Evolutionary conservation across 1,140 invertebrate species (phyloP).

Genomic region (Orius insidiosus): DNA sequence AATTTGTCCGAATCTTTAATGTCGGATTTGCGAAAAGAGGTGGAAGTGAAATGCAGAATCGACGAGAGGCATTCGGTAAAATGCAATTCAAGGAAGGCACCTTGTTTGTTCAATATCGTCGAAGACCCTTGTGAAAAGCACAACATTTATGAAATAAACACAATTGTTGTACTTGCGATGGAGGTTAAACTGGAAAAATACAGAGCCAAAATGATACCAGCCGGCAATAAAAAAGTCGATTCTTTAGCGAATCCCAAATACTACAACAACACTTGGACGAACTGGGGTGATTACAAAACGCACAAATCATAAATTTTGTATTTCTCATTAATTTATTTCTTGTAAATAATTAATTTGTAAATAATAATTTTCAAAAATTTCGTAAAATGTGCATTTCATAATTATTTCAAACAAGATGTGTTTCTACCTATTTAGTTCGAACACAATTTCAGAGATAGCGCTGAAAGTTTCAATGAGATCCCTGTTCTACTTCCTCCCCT

Average conservation of each 20-base stretch:
- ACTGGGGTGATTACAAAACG: constrained; percentile 5
- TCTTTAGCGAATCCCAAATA: constrained; percentile 4
- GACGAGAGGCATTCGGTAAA: neutral
- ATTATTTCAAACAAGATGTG: too few species aligned
- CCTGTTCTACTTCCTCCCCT: too few species aligned
- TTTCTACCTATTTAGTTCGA: too few species aligned
- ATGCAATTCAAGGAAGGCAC: neutral
- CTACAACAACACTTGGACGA: constrained; percentile 7
- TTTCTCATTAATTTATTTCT: neutral
- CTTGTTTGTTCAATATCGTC: constrained; percentile 41
- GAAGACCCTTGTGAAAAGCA: constrained; percentile 45
- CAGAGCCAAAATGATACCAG: neutral
- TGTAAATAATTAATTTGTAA: neutral
- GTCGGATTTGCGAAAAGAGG: neutral
- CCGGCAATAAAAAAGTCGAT: constrained; percentile 7
- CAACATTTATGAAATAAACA: constrained; percentile 27
- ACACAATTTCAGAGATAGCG: too few species aligned
- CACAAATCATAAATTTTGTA: neutral
- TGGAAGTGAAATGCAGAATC: neutral
- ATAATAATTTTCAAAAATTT: too few species aligned
- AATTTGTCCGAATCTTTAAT: too few species aligned
- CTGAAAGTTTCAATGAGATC: too few species aligned
- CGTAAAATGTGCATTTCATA: too few species aligned
- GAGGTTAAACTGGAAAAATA: constrained; percentile 5
- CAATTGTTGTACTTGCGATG: constrained; percentile 1